Base-by-base conservation (phyloP, 92 coral and sea anemone species). In the Anthopleura xanthogrammica region DNA sequence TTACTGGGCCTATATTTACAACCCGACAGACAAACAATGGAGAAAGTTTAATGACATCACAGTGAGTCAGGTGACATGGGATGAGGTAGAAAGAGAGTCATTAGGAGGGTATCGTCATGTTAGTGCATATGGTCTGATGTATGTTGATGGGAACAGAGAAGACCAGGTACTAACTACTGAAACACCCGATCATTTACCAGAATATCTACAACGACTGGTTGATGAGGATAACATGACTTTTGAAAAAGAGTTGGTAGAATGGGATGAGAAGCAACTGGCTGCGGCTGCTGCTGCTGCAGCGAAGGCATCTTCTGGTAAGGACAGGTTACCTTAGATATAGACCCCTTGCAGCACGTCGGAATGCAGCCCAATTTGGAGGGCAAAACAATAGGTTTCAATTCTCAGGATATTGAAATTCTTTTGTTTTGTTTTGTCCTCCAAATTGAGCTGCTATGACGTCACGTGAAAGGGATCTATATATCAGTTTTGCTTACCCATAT, bases 1-100 rank as follows among this genome's bases (percentile, higher is more conserved):
- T 83, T 94, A 94, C 87, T 94, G 98, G 98, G 98, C 98, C 10
- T 94, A 92, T 78, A 87, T 94, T 83, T 91, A 92, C 83, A 92
- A 94, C 75, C 89, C 93, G 41, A 60, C 16, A 23, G 87, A 93
- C 77, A 86, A 92, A 46, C 84, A 86, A 56, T 94, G 98, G 98
- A 85, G 94, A 50, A 94, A 94, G 60, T 94, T 86, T 86, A 94
- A 94, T 78, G 98, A 94, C 85, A 93, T 94, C 80, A 94, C 95
- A 40, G 98, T 94, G 79, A 94, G 91, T 55, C 94, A 94, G 71
- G 96, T 94, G 83, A 82, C 97, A 42, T 94, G 98, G 98, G 96
- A 94, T n/a, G 98, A 94, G 68, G 98, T 93, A 16, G 86, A 90
- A 78, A 92, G 92, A 66, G 98, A 90, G 75, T 94, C 98, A 39